Base-by-base conservation (phyloP, 2,888 invertebrate genomes). In the Hypena proboscidalis region DNA sequence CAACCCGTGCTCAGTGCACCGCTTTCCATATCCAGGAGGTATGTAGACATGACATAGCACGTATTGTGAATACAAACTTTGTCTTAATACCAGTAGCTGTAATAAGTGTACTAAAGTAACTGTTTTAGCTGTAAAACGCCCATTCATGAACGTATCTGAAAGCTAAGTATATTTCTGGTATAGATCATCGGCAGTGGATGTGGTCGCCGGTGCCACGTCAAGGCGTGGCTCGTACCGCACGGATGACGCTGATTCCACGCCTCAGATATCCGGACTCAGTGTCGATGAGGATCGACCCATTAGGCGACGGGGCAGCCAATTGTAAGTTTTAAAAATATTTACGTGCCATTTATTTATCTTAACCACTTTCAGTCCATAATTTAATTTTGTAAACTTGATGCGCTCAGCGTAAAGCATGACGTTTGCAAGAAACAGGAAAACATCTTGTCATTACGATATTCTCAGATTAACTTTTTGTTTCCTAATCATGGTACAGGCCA, bases 161-260 rank as follows among this genome's bases (percentile, higher is more conserved):
- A 20, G n/a, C 3, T 3, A 7, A 23, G 4, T 27, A 7, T 14
- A 2, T 17, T n/a, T 21, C 3, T 25, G 1, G n/a, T 27, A 17
- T 61, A 92, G 95, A 67, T 95, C 95, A 50, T 97, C 97, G 23
- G 96, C 97, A 8, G 97, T 97, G 68, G 97, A 97, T 71, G 95
- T 97, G 7, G 96, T 95, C 66, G 94, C 94, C 1, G 94, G 95
- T 1, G 81, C 93, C 30, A 92, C 90, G n/a, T 92, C 93, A 0
- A 82, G 93, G 4, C 92, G 93, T 42, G 93, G 93, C 35, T 95
- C 93, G 4, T 94, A 93, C 80, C 92, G 93, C 6, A 65, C 70
- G 13, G 92, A 93, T 21, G 94, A 94, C 51, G 75, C 88, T 1
- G 74, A 93, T 81, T 67, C 94, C 83, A 70, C 94, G 85, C 47